Percentiles rank a stretch among this genome's conserved stretches.
Evolutionary conservation across 2,113 vertebrate genomes (phyloP).

Genomic region (Microcebus lehilahytsara): DNA sequence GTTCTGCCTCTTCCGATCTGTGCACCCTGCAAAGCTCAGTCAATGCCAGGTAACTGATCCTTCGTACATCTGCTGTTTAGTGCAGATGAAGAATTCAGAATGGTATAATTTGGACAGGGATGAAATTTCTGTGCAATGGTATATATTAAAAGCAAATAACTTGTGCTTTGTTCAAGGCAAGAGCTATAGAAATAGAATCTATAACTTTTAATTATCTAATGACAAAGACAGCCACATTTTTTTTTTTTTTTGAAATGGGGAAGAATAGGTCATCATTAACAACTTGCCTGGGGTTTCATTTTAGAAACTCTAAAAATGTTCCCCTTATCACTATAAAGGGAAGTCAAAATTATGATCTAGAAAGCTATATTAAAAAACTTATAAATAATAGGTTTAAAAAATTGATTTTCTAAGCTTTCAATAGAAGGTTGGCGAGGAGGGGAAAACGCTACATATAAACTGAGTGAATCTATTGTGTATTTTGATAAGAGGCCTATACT

Average conservation of each 20-base stretch:
- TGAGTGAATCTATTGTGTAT: slow-evolving; percentile 8
- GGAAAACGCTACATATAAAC: slow-evolving; percentile 29
- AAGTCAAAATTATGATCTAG: slow-evolving; percentile 60
- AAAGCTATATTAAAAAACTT: slow-evolving; percentile 43
- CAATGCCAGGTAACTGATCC: slow-evolving; percentile 82
- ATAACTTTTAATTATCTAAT: slow-evolving; percentile 78
- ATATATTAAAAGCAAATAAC: slow-evolving; percentile 84
- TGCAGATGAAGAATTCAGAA: slow-evolving; percentile 82
- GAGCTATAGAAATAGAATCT: slow-evolving; percentile 75
- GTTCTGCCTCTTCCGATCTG: slow-evolving; percentile 82
- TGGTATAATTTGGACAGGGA: slow-evolving; percentile 83
- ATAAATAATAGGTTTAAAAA: slow-evolving; percentile 65
- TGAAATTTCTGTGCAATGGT: slow-evolving; percentile 79
- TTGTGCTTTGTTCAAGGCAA: slow-evolving; percentile 73
- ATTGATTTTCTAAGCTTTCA: slow-evolving; percentile 53
- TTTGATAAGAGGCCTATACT: slow-evolving; percentile 38
- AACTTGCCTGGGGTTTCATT: slow-evolving; percentile 59
- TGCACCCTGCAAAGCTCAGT: slow-evolving; percentile 81
- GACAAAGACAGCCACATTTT: not conserved
- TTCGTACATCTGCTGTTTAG: slow-evolving; percentile 79
- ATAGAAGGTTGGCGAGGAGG: slow-evolving; percentile 32
- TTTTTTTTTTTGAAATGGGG: slow-evolving; percentile 57
- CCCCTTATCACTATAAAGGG: slow-evolving; percentile 43
- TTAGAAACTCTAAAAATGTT: slow-evolving; percentile 50
- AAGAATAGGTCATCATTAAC: slow-evolving; percentile 57